These are phyloP conservation scores for Pogonomyrmex barbatus DNA, from an alignment of 1,140 invertebrate species.

Conservation along the genomic window DNA sequence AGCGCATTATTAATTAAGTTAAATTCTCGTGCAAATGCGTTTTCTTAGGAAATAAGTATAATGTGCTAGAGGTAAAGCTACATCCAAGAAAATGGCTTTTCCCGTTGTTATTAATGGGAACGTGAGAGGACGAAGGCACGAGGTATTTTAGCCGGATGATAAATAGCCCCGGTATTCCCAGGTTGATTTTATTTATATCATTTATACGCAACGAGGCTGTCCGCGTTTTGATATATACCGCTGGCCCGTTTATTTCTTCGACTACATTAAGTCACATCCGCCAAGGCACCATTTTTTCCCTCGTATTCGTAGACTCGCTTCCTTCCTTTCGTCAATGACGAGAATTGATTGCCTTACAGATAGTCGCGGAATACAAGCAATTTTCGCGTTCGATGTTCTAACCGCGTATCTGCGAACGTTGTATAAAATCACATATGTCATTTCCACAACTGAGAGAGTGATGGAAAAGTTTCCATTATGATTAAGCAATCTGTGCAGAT, in stretches of 20 bases:
- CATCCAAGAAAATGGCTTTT: constrained; percentile 75
- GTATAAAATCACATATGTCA: background rate
- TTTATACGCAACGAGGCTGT: constrained; percentile 73
- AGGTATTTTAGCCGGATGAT: constrained; percentile 78
- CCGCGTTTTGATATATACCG: constrained; percentile 75
- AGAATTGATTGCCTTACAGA: constrained; percentile 60
- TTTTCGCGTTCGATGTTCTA: constrained; percentile 11
- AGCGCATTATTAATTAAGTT: constrained; percentile 17
- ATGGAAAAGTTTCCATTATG: background rate
- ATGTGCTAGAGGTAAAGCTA: constrained; percentile 33
- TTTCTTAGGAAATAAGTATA: constrained; percentile 53
- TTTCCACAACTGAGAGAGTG: constrained; percentile 7
- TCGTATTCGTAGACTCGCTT: constrained; percentile 34
- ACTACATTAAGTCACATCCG: constrained; percentile 76
- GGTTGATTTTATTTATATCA: constrained; percentile 81
- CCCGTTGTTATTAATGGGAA: constrained; percentile 74
- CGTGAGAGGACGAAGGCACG: constrained; percentile 58
- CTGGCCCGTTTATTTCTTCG: constrained; percentile 72
- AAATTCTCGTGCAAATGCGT: constrained; percentile 24
- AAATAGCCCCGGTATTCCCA: constrained; percentile 76
- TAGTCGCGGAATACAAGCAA: constrained; percentile 4
- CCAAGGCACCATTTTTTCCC: constrained; percentile 62
- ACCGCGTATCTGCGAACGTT: background rate
- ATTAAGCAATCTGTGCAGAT: background rate
- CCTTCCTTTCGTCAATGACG: constrained; percentile 50